A percentile compares a stretch with the other conserved stretches of the same genome.
These are phyloP conservation scores for Andrena haemorrhoa DNA, from an alignment of 2,888 invertebrate species.

Conservation along the genomic window DNA sequence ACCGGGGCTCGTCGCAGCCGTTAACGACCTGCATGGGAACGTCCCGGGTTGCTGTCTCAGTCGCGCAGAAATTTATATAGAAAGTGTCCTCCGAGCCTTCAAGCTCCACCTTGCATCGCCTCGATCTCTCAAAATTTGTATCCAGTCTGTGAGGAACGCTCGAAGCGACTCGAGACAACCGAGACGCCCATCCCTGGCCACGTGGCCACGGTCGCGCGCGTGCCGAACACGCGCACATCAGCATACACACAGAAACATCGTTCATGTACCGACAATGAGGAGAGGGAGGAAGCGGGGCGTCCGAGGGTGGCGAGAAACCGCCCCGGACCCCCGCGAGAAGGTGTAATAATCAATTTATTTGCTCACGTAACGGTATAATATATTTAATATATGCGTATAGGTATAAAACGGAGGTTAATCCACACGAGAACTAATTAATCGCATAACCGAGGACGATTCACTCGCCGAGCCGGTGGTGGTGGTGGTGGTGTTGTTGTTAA, in stretches of 20 bases:
- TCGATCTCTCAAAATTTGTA: background rate
- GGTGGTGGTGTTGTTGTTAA: slow-evolving; percentile 35
- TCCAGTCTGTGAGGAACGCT: background rate
- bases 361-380: slow-evolving; percentile 82
- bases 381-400: slow-evolving; percentile 79
- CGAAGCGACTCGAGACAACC: background rate
- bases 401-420: slow-evolving; percentile 67
- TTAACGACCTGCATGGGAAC: background rate
- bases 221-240: slow-evolving; percentile 23
- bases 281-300: slow-evolving; percentile 14
- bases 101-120: background rate
- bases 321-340: slow-evolving; percentile 51
- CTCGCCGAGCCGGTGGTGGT: slow-evolving; percentile 39
- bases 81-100: background rate
- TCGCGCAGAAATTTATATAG: background rate
- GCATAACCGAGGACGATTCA: slow-evolving; percentile 60
- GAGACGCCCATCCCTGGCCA: slow-evolving; percentile 1
- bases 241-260: slow-evolving; percentile 65
- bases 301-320: slow-evolving; percentile 8
- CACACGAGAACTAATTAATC: slow-evolving; percentile 66
- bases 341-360: slow-evolving; percentile 83
- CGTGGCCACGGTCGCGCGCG: slow-evolving; percentile 11
- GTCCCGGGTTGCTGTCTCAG: no score
- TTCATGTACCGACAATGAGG: slow-evolving; percentile 62
- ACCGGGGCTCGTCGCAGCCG: background rate